Evolutionary conservation across 1,140 invertebrate genomes (phyloP).

Genomic region (Brachionus calyciflorus): DNA sequence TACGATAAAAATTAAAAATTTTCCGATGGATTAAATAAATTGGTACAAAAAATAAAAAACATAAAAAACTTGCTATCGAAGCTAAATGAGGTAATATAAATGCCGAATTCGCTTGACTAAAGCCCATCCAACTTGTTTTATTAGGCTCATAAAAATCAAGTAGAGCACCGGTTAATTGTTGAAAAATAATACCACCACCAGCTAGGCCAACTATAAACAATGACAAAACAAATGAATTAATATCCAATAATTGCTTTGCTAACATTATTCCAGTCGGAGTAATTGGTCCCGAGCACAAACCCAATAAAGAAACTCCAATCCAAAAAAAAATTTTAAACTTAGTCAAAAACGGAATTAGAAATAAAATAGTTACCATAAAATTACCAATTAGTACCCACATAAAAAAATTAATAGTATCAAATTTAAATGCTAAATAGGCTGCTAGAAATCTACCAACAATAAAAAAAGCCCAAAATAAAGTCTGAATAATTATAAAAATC

Average conservation of each 20-base stretch:
- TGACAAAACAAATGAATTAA: constrained; percentile 33
- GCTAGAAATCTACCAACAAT: constrained; percentile 21
- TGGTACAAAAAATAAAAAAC: constrained; percentile 30
- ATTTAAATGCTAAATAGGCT: constrained; percentile 25
- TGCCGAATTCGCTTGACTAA: background rate
- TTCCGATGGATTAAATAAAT: constrained; percentile 25
- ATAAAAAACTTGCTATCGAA: background rate
- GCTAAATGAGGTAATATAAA: constrained; percentile 19
- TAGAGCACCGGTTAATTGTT: constrained; percentile 25
- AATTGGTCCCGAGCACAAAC: constrained; percentile 21
- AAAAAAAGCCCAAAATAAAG: constrained; percentile 41
- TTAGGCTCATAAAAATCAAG: constrained; percentile 4
- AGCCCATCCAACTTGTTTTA: background rate
- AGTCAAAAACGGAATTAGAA: constrained; percentile 15
- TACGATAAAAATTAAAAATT: too few species aligned
- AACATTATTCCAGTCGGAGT: constrained; percentile 15
- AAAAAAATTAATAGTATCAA: constrained; percentile 22
- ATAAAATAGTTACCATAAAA: constrained; percentile 1
- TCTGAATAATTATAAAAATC: constrained; percentile 10
- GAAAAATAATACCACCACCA: constrained; percentile 13
- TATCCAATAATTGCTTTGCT: constrained; percentile 17
- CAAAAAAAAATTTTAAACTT: constrained; percentile 1
- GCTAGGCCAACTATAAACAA: constrained; percentile 35
- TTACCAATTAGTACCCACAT: background rate
- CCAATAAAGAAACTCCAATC: background rate